phyloP scores from a whole-genome alignment of 2,888 invertebrate genomes.

The Dysmachus trigonus region DNA sequence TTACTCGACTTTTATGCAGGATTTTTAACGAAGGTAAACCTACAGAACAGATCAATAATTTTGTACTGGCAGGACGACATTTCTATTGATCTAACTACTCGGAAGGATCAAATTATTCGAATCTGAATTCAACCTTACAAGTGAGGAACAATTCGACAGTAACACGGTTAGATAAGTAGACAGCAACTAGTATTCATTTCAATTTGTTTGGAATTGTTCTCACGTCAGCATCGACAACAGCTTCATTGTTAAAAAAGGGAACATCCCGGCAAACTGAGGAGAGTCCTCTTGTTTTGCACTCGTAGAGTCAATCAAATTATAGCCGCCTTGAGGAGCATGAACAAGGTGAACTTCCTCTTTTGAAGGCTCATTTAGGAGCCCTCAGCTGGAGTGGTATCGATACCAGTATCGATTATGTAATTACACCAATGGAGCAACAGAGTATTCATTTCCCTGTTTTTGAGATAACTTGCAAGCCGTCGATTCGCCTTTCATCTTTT shows the following conservation, averaged over 20 bases:
- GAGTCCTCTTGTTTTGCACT: background rate
- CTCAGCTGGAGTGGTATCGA: background rate
- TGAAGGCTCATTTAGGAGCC: background rate
- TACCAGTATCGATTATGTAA: constrained; percentile 1
- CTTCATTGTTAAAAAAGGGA: background rate
- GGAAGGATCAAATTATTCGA: background rate
- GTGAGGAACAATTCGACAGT: background rate
- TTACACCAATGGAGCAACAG: background rate
- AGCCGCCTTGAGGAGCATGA: background rate
- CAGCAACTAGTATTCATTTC: background rate
- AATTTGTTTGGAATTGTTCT: background rate
- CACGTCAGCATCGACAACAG: background rate
- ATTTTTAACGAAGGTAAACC: too few species aligned
- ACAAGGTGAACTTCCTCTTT: background rate
- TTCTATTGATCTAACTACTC: background rate
- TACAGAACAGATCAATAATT: too few species aligned
- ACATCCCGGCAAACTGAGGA: background rate
- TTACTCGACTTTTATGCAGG: too few species aligned
- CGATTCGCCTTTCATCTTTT: background rate
- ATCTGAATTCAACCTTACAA: background rate
- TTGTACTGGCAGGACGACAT: too few species aligned
- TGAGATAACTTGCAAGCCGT: background rate
- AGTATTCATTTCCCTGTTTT: background rate
- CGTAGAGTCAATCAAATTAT: background rate
- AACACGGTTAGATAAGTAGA: background rate